Evolutionary conservation across 2,113 vertebrate genomes (phyloP), one percentile per base, ranked within the genome.

Genomic region (Bombycilla garrulus): DNA sequence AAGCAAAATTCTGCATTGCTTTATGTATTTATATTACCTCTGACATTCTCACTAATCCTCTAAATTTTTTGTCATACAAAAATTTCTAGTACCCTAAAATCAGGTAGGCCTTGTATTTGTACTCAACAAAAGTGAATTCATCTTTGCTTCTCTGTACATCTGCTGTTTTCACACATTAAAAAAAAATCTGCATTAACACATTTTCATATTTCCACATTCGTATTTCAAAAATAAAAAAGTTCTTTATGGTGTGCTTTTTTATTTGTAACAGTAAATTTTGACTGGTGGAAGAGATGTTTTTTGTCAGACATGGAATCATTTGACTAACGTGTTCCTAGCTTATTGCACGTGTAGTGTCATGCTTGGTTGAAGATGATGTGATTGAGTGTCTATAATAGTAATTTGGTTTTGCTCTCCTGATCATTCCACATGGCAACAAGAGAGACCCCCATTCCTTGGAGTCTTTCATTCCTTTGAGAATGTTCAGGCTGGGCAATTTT

Each of bases 101-200:
- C 25, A 72, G 5, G 2, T 72, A 50, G n/a, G 42, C 6, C 17
- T 64, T 38, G 18, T 53, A 38, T 74, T 60, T 74, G 11, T n/a
- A 29, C 13, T 53, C 16, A 60, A 67, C 23, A 47, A 38, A 71
- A 35, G 0, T 10, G 0, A 38, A 74, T 88, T 62, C 0, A 1
- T 11, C 17, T 50, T 58, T 86, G 4, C 5, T 58, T 81, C 12
- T 77, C 7, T 31, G 1, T 54, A 69, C 26, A 6, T 64, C 25
- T 81, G 6, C 21, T 60, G 33, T 50, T 74, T 84, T 58, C 17
- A 65, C 1, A 35, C 7, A 45, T 50, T 81, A 38, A 38, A 38
- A 28, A 83, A 58, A 58, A 3, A 18, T 86, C 22, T 48, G 0
- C 31, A 14, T 18, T 44, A 61, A 48, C 11, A 56, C 14, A 45